Conservation (phyloP, 2,888 invertebrate species). For the Drosophila subsilvestris region DNA sequence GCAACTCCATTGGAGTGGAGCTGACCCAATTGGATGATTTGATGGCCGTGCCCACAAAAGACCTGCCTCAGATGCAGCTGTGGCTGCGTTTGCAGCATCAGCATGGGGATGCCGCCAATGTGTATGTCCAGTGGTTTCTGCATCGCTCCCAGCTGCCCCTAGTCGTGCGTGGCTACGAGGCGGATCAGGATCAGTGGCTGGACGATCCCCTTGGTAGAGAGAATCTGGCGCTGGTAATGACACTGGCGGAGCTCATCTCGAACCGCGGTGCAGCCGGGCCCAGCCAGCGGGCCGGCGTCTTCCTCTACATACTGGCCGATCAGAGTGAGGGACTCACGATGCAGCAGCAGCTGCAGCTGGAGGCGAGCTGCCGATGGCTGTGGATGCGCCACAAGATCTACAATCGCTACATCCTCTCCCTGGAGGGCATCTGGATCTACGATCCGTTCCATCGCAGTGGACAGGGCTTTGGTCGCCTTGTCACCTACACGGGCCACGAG, state of each 20-base stretch:
- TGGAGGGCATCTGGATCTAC: constrained; percentile 65
- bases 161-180: constrained; percentile 41
- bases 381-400: constrained; percentile 70
- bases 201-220: constrained; percentile 40
- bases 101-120: constrained; percentile 59
- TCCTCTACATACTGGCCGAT: constrained; percentile 69
- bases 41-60: constrained; percentile 43
- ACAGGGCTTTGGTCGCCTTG: constrained; percentile 62
- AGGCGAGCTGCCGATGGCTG: constrained; percentile 55
- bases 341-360: constrained; percentile 43
- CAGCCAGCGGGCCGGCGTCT: constrained; percentile 59
- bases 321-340: constrained; percentile 9
- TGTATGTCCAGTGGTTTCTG: constrained; percentile 66
- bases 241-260: constrained; percentile 49
- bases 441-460: constrained; percentile 70
- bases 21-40: constrained; percentile 25
- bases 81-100: constrained; percentile 48
- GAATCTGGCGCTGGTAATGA: constrained; percentile 66
- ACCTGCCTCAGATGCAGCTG: constrained; percentile 57
- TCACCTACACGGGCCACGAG: constrained; percentile 54
- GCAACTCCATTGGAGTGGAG: background rate
- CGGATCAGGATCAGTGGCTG: constrained; percentile 20
- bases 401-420: constrained; percentile 69
- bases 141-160: constrained; percentile 37
- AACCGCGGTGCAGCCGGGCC: constrained; percentile 49